phyloP scores from a whole-genome alignment of 37 sponge, comb jelly and placozoan genomes.

The Corticium candelabrum region DNA sequence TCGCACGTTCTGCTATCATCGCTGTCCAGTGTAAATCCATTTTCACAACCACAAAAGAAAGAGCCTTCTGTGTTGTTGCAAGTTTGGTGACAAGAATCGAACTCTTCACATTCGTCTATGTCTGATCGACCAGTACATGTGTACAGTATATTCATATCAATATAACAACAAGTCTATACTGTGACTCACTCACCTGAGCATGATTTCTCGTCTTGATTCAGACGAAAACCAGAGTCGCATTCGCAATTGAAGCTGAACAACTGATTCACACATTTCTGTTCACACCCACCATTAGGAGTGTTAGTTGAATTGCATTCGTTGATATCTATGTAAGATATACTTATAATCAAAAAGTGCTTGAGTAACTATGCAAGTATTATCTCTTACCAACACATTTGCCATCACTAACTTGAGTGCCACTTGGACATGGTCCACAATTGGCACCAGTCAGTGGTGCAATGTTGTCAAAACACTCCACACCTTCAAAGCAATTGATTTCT shows the following conservation, averaged over 20 bases:
- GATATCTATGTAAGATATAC: conserved; percentile 12
- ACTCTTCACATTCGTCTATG: background rate
- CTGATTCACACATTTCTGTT: conserved; percentile 40
- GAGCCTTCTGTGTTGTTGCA: conserved; percentile 45
- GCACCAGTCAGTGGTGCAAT: conserved; percentile 37
- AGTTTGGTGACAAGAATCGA: conserved; percentile 27
- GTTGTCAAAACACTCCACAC: conserved; percentile 34
- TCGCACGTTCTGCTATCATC: conserved; percentile 34
- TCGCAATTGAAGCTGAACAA: conserved; percentile 28
- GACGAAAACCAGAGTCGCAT: background rate
- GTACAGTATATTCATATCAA: too few species aligned
- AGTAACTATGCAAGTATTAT: background rate
- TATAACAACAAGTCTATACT: too few species aligned
- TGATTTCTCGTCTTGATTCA: background rate
- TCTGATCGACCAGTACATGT: background rate
- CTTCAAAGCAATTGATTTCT: conserved; percentile 36
- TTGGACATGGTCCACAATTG: conserved; percentile 48
- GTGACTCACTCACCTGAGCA: background rate
- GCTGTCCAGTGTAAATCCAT: conserved; percentile 18
- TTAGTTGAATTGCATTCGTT: conserved; percentile 13
- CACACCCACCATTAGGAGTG: conserved; percentile 16
- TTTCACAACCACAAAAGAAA: conserved; percentile 23
- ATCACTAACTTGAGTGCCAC: conserved; percentile 31
- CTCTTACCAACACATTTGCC: conserved; percentile 38
- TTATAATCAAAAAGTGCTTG: conserved; percentile 9